Evolutionary conservation across 2,797 vertebrate genomes (phyloP).

Genomic region (Luscinia megarhynchos): DNA sequence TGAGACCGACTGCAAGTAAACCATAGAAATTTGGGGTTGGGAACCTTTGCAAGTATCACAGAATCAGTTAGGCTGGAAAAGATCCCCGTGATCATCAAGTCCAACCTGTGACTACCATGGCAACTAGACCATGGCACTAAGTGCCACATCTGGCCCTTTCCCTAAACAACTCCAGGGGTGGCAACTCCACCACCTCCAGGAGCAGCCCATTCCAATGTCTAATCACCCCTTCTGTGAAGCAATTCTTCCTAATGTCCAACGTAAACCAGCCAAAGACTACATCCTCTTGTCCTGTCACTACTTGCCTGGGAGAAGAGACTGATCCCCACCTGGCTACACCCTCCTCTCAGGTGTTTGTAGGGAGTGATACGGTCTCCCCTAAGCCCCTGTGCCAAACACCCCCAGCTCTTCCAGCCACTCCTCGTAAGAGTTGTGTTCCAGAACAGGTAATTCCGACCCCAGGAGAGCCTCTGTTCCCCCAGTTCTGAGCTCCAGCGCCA

Average conservation of each 20-base stretch:
- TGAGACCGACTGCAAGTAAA: background rate
- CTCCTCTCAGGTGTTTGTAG: background rate
- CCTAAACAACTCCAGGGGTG: background rate
- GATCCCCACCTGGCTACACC: background rate
- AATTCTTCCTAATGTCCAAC: background rate
- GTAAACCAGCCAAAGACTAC: background rate
- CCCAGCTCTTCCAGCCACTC: background rate
- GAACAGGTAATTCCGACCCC: background rate
- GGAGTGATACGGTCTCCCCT: too few species aligned
- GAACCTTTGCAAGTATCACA: background rate
- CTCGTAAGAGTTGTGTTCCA: fast-evolving
- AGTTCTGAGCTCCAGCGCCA: fast-evolving
- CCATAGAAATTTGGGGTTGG: background rate
- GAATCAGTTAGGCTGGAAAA: background rate
- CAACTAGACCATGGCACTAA: background rate
- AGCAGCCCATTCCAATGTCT: background rate
- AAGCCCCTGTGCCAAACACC: background rate
- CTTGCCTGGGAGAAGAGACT: background rate
- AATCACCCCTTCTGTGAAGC: background rate
- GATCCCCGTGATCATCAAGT: background rate
- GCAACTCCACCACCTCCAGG: background rate
- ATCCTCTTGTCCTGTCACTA: background rate
- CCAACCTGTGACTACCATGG: background rate
- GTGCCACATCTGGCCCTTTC: background rate
- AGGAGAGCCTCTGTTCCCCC: background rate